phyloP scores from a whole-genome alignment of 1,140 invertebrate species.

The Dreissena rostriformis region DNA sequence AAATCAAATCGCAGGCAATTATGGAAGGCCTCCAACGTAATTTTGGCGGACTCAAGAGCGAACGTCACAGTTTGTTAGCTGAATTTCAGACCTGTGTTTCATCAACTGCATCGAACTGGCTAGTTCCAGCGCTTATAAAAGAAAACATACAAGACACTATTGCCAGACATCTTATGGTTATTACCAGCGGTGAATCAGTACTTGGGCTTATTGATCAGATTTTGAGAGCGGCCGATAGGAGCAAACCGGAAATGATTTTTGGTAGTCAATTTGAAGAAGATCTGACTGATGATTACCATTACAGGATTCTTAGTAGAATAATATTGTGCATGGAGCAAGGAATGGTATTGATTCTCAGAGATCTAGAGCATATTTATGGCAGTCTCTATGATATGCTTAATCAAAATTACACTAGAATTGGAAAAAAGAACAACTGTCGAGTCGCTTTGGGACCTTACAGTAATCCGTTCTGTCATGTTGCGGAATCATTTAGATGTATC shows the following conservation, averaged over 20 bases:
- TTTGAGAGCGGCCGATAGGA: constrained; percentile 46
- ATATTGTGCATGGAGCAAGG: constrained; percentile 76
- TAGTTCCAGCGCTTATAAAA: constrained; percentile 58
- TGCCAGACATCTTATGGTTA: constrained; percentile 66
- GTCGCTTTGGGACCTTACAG: constrained; percentile 71
- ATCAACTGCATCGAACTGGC: not conserved
- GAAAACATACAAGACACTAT: constrained; percentile 62
- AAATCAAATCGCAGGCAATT: constrained; percentile 33
- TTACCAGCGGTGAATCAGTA: constrained; percentile 64
- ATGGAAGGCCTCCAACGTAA: constrained; percentile 61
- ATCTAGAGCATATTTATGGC: constrained; percentile 72
- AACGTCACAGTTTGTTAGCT: constrained; percentile 43
- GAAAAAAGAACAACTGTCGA: constrained; percentile 70
- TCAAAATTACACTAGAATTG: constrained; percentile 73
- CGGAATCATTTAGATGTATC: constrained; percentile 72
- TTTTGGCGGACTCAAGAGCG: constrained; percentile 67
- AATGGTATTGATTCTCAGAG: constrained; percentile 68
- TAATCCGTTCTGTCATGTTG: constrained; percentile 74
- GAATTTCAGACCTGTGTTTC: not conserved
- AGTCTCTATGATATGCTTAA: constrained; percentile 76
- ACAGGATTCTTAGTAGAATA: constrained; percentile 71
- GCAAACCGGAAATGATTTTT: constrained; percentile 61
- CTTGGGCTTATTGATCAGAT: constrained; percentile 59
- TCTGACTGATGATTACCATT: constrained; percentile 69
- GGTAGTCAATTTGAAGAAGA: constrained; percentile 75